phyloP scores from a whole-genome alignment of 2,888 invertebrate genomes.

The Parascotia fuliginaria region DNA sequence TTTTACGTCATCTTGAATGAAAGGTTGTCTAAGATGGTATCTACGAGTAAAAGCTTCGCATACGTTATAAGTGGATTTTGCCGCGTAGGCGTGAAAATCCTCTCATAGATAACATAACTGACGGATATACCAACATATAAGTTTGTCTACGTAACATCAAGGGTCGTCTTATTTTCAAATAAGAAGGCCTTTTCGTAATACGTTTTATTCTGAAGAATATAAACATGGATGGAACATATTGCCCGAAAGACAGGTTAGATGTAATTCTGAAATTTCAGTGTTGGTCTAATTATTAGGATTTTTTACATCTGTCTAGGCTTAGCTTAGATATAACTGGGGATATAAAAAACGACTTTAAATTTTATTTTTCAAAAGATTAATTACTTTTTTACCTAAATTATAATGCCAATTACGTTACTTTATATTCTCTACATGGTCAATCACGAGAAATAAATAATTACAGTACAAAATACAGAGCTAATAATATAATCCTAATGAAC shows the following conservation, averaged over 20 bases:
- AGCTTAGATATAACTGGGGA: no score
- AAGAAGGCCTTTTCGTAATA: constrained; percentile 7
- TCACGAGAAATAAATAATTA: constrained; percentile 19
- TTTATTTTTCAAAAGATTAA: no score
- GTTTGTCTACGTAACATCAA: background rate
- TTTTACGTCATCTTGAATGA: no score
- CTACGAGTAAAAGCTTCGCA: constrained; percentile 17
- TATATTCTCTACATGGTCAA: background rate
- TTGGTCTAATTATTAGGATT: background rate
- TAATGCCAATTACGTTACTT: no score
- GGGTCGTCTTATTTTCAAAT: constrained; percentile 2
- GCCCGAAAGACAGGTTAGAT: background rate
- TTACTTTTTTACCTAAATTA: no score
- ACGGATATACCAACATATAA: constrained; percentile 15
- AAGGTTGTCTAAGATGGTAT: constrained; percentile 8
- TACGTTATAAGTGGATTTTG: constrained; percentile 21
- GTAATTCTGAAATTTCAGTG: no score
- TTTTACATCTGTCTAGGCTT: no score
- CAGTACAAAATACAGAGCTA: constrained; percentile 33
- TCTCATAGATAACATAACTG: constrained; percentile 21
- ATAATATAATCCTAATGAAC: constrained; percentile 24
- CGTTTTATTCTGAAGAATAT: background rate
- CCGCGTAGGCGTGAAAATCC: constrained; percentile 15
- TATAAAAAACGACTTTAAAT: no score
- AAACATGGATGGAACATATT: background rate